Evolutionary conservation across 1,140 invertebrate genomes (phyloP).

Genomic region (Aphaenogaster floridana): DNA sequence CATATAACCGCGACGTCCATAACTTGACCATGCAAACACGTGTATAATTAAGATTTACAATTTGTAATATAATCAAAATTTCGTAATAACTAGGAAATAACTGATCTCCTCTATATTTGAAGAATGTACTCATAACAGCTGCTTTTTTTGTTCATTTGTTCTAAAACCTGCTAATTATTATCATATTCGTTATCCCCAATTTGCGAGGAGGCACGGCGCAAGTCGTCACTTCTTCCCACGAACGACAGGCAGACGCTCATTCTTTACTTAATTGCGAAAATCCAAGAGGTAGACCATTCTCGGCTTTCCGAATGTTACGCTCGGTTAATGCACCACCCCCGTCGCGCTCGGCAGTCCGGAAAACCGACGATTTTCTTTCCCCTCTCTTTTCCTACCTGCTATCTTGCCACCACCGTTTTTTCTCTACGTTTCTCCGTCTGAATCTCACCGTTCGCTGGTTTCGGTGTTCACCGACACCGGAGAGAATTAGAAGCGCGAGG

Average conservation of each 20-base stretch:
- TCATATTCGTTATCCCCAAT: background rate
- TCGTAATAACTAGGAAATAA: background rate
- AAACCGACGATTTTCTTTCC: slow-evolving; percentile 41
- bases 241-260: slow-evolving; percentile 68
- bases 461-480: slow-evolving; percentile 48
- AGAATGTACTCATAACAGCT: background rate
- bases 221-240: slow-evolving; percentile 25
- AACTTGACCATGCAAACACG: background rate
- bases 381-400: slow-evolving; percentile 26
- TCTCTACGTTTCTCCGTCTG: slow-evolving; percentile 27
- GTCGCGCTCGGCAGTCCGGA: slow-evolving; percentile 25
- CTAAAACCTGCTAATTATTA: background rate
- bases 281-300: slow-evolving; percentile 74
- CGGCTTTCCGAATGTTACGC: slow-evolving; percentile 53
- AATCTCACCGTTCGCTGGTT: slow-evolving; percentile 46
- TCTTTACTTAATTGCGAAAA: slow-evolving; percentile 81
- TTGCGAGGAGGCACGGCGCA: background rate
- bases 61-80: background rate
- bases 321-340: slow-evolving; percentile 67
- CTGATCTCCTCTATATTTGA: background rate
- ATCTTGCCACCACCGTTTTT: slow-evolving; percentile 1
- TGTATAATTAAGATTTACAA: slow-evolving; percentile 1
- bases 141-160: background rate
- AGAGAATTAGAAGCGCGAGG: slow-evolving; percentile 64
- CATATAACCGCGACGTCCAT: background rate